Conservation (phyloP, 1,140 invertebrate species). For the Periplaneta americana region DNA sequence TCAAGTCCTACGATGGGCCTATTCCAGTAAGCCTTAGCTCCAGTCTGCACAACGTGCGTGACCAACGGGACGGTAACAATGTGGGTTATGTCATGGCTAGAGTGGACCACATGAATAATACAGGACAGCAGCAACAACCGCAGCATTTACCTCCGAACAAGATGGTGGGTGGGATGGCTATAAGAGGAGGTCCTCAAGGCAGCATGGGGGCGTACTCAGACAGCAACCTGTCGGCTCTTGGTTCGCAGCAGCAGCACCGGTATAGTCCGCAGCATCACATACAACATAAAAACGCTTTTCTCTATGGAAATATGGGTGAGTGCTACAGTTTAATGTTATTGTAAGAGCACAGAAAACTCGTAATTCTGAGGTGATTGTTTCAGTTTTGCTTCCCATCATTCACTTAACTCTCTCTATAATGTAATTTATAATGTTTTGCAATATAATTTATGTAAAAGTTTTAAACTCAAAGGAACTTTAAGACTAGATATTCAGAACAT, state of each 20-base stretch:
- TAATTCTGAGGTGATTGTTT: no score
- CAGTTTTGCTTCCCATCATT: no score
- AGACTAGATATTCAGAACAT: no score
- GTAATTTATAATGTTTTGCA: no score
- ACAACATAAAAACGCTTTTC: neutral
- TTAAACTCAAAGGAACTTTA: no score
- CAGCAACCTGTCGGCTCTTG: slow-evolving; percentile 29
- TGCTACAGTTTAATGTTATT: no score
- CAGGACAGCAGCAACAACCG: neutral
- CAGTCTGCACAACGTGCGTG: slow-evolving; percentile 35
- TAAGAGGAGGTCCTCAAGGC: neutral
- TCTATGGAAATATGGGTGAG: neutral
- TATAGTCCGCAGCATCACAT: slow-evolving; percentile 6
- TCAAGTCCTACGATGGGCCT: slow-evolving; percentile 42
- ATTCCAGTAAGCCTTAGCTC: slow-evolving; percentile 33
- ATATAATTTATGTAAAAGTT: no score
- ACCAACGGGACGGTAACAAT: neutral
- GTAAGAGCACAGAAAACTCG: no score
- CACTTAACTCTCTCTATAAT: no score
- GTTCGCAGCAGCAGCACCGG: slow-evolving; percentile 1
- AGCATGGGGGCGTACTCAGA: slow-evolving; percentile 32
- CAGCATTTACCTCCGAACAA: neutral
- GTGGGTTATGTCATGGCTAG: neutral
- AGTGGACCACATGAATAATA: neutral
- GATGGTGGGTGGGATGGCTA: neutral